Conservation (phyloP, 2,888 invertebrate species). For the Julus scanicus region DNA sequence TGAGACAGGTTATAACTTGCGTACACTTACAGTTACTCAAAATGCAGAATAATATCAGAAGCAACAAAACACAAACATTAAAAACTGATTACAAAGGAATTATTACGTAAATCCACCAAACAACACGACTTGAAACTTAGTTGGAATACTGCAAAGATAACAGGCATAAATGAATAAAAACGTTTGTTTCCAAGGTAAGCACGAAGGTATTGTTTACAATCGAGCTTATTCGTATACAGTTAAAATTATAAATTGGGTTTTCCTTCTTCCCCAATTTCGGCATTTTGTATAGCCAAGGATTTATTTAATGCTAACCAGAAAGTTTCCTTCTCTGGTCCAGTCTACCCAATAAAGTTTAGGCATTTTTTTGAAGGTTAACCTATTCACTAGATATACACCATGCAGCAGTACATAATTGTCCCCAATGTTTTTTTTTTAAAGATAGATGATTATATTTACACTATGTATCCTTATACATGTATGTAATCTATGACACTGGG, state of each 20-base stretch:
- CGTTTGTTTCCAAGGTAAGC: background rate
- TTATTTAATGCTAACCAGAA: background rate
- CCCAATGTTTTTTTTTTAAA: too few species aligned
- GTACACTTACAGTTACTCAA: too few species aligned
- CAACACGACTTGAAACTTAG: background rate
- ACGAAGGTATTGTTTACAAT: background rate
- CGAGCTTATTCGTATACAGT: background rate
- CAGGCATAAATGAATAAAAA: background rate
- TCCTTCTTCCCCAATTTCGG: slow-evolving; percentile 4
- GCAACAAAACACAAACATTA: background rate
- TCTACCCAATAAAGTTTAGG: background rate
- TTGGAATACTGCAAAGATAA: background rate
- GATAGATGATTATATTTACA: too few species aligned
- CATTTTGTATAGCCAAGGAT: background rate
- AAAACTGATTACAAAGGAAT: background rate
- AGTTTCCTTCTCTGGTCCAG: background rate
- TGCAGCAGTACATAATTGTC: too few species aligned
- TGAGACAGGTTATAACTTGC: too few species aligned
- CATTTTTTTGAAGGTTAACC: background rate
- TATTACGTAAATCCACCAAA: background rate
- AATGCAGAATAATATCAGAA: background rate
- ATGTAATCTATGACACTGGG: too few species aligned
- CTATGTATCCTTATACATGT: too few species aligned
- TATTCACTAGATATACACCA: background rate
- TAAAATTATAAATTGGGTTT: background rate